A percentile compares a stretch with the other conserved stretches of the same genome.
phyloP scores from a whole-genome alignment of 2,888 invertebrate species.

The Drosophila peninsularis region DNA sequence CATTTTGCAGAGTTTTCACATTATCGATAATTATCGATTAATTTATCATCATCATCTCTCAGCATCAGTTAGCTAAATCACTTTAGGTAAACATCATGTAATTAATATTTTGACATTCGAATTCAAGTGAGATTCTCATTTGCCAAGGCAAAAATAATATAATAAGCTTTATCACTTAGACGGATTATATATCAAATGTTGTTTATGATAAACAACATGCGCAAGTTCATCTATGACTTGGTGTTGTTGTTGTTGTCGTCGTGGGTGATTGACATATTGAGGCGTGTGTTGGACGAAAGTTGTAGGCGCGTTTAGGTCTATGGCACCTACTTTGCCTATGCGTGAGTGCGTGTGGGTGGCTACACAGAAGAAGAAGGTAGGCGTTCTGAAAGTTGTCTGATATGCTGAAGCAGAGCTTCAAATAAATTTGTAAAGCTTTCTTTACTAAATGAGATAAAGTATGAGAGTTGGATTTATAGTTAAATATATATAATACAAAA shows the following conservation, averaged over 20 bases:
- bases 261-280: constrained; percentile 40
- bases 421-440: neutral
- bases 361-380: neutral
- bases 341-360: neutral
- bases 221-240: constrained; percentile 8
- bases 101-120: constrained; percentile 60
- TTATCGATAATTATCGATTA: neutral
- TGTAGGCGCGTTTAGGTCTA: constrained; percentile 25
- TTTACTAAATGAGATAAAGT: neutral
- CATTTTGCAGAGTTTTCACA: neutral
- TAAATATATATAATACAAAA: too few species aligned
- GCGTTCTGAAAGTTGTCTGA: constrained; percentile 24
- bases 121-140: constrained; percentile 2
- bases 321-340: constrained; percentile 4
- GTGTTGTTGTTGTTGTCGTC: neutral
- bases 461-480: neutral
- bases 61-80: neutral
- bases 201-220: constrained; percentile 58
- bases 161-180: constrained; percentile 42
- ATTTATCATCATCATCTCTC: too few species aligned
- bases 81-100: constrained; percentile 56
- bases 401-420: neutral
- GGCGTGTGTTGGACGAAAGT: constrained; percentile 24
- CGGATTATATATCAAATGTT: constrained; percentile 63
- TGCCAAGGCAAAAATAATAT: neutral